phyloP scores from a whole-genome alignment of 2,797 vertebrate genomes.

The Macropodus opercularis region DNA sequence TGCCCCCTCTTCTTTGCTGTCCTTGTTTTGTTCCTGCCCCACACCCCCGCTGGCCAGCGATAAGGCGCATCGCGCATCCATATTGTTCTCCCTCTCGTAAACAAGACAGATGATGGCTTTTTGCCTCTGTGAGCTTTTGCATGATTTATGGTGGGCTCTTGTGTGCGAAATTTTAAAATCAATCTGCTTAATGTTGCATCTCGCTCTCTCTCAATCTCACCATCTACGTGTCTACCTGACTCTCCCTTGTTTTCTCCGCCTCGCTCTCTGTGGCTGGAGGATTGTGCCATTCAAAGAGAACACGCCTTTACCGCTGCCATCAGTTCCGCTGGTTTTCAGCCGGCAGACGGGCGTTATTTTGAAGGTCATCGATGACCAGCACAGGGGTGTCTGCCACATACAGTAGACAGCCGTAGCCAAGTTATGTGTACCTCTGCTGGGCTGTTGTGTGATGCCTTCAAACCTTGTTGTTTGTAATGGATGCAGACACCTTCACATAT shows the following conservation, averaged over 20 bases:
- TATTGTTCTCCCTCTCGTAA: constrained; percentile 73
- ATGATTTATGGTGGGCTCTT: constrained; percentile 65
- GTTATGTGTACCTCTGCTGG: neutral
- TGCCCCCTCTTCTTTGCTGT: constrained; percentile 35
- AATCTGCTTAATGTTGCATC: constrained; percentile 82
- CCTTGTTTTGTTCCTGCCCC: constrained; percentile 51
- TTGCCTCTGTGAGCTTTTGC: constrained; percentile 62
- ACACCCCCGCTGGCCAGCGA: constrained; percentile 42
- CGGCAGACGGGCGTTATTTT: constrained; percentile 50
- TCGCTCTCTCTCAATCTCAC: constrained; percentile 59
- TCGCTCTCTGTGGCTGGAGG: constrained; percentile 36
- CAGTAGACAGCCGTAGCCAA: constrained; percentile 1
- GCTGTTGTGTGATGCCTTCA: constrained; percentile 8
- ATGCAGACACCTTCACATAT: neutral
- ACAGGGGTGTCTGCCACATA: constrained; percentile 8
- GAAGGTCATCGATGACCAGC: constrained; percentile 72
- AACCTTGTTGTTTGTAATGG: constrained; percentile 25
- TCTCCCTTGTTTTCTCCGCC: too few species aligned
- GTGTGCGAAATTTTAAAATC: constrained; percentile 73
- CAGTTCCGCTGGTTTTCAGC: constrained; percentile 70
- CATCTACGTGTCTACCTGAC: constrained; percentile 37
- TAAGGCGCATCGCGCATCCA: constrained; percentile 59
- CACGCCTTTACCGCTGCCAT: constrained; percentile 70
- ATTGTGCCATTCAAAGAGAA: constrained; percentile 60
- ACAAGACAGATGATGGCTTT: constrained; percentile 72